phyloP scores from a whole-genome alignment of 2,113 vertebrate genomes.

The Ceyx margarethae region DNA sequence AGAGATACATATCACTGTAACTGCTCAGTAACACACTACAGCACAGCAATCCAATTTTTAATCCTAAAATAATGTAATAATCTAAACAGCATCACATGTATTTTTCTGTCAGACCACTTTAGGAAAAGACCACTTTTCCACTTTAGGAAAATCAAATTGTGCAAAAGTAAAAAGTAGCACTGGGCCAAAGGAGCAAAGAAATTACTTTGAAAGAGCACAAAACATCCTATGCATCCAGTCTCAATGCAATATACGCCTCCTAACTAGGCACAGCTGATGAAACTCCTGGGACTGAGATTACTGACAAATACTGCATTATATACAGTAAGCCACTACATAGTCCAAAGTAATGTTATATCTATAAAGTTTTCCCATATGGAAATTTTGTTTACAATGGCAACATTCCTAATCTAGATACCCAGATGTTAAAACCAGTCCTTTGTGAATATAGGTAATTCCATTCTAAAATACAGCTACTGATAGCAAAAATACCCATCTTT shows the following conservation, averaged over 20 bases:
- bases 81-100: not conserved
- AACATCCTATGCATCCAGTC: not conserved
- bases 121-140: not conserved
- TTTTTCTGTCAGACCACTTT: not conserved
- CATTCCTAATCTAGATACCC: not conserved
- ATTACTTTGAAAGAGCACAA: not conserved
- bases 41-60: not conserved
- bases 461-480: not conserved
- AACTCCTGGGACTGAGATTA: not conserved
- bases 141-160: not conserved
- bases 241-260: not conserved
- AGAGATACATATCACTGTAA: not conserved
- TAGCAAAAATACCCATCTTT: not conserved
- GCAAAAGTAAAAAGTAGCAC: not conserved
- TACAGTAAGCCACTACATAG: not conserved
- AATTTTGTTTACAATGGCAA: not conserved
- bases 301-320: not conserved
- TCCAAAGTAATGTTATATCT: not conserved
- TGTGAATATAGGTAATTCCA: not conserved
- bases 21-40: not conserved
- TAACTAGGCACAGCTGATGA: not conserved
- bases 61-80: slow-evolving; percentile 12
- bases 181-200: not conserved
- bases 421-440: not conserved
- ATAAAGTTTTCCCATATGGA: not conserved